Conservation (phyloP, 2,797 vertebrate genomes). For the Liasis olivaceus region DNA sequence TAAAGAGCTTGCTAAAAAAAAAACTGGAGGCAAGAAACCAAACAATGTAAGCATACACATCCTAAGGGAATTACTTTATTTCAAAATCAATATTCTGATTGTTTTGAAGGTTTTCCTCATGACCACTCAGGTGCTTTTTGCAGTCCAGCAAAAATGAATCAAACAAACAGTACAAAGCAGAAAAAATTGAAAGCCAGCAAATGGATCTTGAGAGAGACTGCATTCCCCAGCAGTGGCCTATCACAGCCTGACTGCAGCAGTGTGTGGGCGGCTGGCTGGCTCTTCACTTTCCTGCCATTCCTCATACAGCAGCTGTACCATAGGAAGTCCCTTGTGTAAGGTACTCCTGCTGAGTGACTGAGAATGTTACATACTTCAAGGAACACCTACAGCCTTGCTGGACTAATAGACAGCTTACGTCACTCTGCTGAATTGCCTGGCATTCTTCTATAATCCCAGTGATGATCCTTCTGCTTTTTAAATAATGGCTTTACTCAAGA, state of each 20-base stretch:
- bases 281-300: constrained; percentile 26
- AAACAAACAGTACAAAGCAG: constrained; percentile 19
- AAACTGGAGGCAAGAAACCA: neutral
- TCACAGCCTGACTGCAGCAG: constrained; percentile 46
- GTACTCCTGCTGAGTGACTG: constrained; percentile 16
- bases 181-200: constrained; percentile 38
- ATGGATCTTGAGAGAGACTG: constrained; percentile 32
- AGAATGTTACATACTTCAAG: constrained; percentile 22
- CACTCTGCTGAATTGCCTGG: constrained; percentile 17
- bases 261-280: constrained; percentile 57
- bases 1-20: neutral
- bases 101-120: neutral
- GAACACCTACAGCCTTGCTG: neutral
- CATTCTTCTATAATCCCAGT: constrained; percentile 23
- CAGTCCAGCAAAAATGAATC: neutral
- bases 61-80: neutral
- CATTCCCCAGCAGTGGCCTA: constrained; percentile 14
- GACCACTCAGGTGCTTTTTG: neutral
- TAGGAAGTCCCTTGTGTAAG: constrained; percentile 36
- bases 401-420: constrained; percentile 28
- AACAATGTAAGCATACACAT: neutral
- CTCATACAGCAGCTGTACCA: constrained; percentile 21
- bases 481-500: constrained; percentile 12
- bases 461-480: constrained; percentile 34
- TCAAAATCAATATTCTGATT: constrained; percentile 2